phyloP scores from a whole-genome alignment of 1,140 invertebrate genomes.

The Heterodera schachtii region DNA sequence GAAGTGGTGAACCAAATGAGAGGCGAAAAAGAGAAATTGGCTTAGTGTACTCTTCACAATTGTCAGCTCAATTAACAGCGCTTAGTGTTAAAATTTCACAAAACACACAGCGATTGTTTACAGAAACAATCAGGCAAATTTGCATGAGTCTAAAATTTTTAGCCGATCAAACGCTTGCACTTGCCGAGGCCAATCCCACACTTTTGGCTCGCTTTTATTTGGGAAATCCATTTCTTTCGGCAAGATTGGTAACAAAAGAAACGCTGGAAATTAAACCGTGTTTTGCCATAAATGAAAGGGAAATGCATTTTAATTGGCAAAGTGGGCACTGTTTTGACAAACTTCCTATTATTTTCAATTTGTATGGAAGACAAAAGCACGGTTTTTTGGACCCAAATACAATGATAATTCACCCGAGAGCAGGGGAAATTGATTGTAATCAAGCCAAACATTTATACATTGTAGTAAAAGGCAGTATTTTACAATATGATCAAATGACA shows the following conservation, averaged over 20 bases:
- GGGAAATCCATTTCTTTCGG: neutral
- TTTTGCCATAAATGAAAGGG: constrained; percentile 4
- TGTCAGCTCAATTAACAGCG: constrained; percentile 13
- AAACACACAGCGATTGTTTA: constrained; percentile 12
- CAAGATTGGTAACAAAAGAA: constrained; percentile 1
- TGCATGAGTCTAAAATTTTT: constrained; percentile 10
- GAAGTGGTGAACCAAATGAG: neutral
- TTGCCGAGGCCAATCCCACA: constrained; percentile 14
- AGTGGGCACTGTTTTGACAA: constrained; percentile 1
- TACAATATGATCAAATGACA: neutral
- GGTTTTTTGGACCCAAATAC: constrained; percentile 8
- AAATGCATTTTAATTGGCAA: constrained; percentile 22
- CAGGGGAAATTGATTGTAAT: constrained; percentile 9
- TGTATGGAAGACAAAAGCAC: neutral
- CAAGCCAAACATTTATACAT: neutral
- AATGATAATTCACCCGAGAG: constrained; percentile 18
- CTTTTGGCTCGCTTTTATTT: constrained; percentile 11
- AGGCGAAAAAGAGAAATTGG: neutral
- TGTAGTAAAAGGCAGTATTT: neutral
- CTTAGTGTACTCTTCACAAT: neutral
- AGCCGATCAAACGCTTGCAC: constrained; percentile 14
- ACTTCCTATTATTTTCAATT: constrained; percentile 1
- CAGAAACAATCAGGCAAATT: constrained; percentile 4
- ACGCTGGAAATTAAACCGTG: constrained; percentile 5
- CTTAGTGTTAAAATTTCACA: neutral